These are phyloP conservation scores for Ophiodon elongatus DNA, from an alignment of 2,113 vertebrate genomes.

Conservation along the genomic window DNA sequence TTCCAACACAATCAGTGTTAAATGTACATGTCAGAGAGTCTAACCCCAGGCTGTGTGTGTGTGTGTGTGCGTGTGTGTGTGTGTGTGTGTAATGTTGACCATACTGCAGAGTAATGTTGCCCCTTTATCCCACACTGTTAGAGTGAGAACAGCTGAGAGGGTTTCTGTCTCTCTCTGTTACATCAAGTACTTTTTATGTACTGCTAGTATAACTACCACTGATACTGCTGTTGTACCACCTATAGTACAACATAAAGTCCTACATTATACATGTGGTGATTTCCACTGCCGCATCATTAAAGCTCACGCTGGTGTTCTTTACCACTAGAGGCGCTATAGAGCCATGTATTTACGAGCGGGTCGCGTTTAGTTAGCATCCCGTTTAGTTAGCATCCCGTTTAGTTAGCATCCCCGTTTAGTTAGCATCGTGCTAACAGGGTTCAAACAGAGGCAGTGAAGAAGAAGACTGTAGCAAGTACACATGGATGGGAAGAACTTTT, in stretches of 20 bases:
- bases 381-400: too few species aligned
- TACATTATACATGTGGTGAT: too few species aligned
- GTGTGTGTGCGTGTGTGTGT: slow-evolving; percentile 14
- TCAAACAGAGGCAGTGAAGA: too few species aligned
- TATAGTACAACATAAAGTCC: too few species aligned
- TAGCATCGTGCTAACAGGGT: too few species aligned
- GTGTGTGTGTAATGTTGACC: slow-evolving; percentile 6
- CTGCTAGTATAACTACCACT: not conserved
- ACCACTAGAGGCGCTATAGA: not conserved
- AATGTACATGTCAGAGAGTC: not conserved
- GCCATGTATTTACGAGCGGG: too few species aligned
- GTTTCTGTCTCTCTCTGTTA: slow-evolving; percentile 25
- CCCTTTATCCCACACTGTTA: not conserved
- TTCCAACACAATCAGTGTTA: slow-evolving; percentile 59
- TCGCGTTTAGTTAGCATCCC: too few species aligned
- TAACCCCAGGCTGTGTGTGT: not conserved
- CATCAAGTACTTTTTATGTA: not conserved
- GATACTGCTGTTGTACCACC: not conserved
- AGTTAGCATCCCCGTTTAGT: too few species aligned
- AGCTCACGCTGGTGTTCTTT: too few species aligned
- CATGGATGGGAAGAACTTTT: too few species aligned
- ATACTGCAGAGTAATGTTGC: not conserved
- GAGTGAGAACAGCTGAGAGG: not conserved
- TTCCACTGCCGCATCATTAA: too few species aligned
- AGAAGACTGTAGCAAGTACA: too few species aligned